Base-by-base conservation (phyloP, 2,888 invertebrate genomes). In the Lampropteryx suffumata region DNA sequence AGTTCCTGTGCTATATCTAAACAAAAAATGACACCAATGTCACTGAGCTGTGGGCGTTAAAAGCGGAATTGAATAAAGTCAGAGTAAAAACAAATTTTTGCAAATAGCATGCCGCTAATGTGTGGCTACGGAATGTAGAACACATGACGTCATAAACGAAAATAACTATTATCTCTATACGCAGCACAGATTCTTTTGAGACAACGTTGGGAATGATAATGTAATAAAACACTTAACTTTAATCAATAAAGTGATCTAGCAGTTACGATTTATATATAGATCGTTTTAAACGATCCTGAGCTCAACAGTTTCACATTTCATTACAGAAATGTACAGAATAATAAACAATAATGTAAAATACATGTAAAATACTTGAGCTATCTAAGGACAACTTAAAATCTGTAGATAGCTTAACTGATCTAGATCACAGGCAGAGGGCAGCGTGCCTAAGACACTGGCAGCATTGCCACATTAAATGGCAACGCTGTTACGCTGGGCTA, bases 121-220 rank as follows among this genome's bases (percentile, higher is more conserved):
- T 69, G 68, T 61, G 61, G 47, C 57, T 40, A 56, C 49, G 73
- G 75, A 73, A 79, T 80, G 71, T 68, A 61, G 71, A 69, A 43
- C 65, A 60, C 43, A 59, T 54, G 49, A 55, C 55, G 57, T 51
- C 41, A 42, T 24, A 7, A 35, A 36, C 53, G 1, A 50, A 59
- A 61, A 61, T 61, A 57, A 55, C 46, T 48, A 51, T 57, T 59
- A 59, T 61, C 57, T 59, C 61, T 57, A 57, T 58, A 54, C 46
- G 50, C 45, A 45, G 47, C 29, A 35, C 30, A 48, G 48, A 21
- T 4, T 3, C 14, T 12, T 35, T 29, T 35, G 39, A 24, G 34
- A 47, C 33, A 47, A 28, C 28, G 12, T 34, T 8, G 26, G 32
- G 5, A 17, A 39, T 42, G 28, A 17, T 11, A 46, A 49, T 40